These are phyloP conservation scores for Brachyhypopomus gauderio DNA, from an alignment of 2,113 vertebrate genomes.

Conservation along the genomic window DNA sequence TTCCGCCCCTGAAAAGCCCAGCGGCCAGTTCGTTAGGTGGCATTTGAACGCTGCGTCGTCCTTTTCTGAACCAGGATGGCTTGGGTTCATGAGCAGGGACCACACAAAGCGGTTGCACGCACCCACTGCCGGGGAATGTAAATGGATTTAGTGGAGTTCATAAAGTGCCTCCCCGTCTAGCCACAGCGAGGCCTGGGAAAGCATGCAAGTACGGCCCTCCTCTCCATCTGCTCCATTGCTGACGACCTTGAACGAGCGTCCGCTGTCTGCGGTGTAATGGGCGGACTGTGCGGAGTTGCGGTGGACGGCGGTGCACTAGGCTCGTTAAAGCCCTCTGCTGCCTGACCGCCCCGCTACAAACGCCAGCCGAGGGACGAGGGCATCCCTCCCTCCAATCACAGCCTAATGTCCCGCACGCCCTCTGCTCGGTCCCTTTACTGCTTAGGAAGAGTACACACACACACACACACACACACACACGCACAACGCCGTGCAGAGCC, in stretches of 20 bases:
- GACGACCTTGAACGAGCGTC: conserved; percentile 40
- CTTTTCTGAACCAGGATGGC: no score
- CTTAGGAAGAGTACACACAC: not conserved
- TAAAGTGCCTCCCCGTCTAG: not conserved
- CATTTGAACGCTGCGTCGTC: no score
- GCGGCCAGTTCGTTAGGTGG: no score
- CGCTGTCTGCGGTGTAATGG: not conserved
- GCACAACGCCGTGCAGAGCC: conserved; percentile 21
- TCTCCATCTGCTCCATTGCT: conserved; percentile 2
- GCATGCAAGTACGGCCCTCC: not conserved
- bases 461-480: not conserved
- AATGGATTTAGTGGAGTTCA: not conserved
- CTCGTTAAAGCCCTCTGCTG: conserved; percentile 39
- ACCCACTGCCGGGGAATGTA: not conserved
- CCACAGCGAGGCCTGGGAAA: not conserved
- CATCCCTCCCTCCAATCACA: conserved; percentile 23
- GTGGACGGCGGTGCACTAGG: conserved; percentile 26
- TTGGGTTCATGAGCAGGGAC: not conserved
- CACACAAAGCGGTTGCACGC: not conserved
- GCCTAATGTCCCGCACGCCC: conserved; percentile 35
- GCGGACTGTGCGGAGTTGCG: conserved; percentile 23
- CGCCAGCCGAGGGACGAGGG: conserved; percentile 3
- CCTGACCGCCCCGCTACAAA: not conserved
- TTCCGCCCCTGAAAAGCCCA: no score
- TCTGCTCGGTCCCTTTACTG: conserved; percentile 60